Percentiles rank a stretch among this genome's conserved stretches.
These are phyloP conservation scores for Cynoglossus semilaevis DNA, from an alignment of 2,113 vertebrate species.

Conservation along the genomic window DNA sequence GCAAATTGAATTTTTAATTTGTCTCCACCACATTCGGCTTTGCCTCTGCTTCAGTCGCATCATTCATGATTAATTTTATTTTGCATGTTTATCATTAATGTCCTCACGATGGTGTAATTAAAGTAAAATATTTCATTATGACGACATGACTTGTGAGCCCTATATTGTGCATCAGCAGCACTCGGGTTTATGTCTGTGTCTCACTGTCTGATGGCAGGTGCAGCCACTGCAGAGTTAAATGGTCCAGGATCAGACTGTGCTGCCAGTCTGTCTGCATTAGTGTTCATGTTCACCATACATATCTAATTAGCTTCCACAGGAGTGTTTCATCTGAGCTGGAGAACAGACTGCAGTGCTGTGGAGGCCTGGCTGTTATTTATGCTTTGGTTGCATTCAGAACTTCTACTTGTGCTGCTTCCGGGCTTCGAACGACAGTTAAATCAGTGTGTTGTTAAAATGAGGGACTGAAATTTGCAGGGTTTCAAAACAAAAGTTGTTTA, in stretches of 20 bases:
- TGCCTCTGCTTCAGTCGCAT: conserved; percentile 44
- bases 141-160: conserved; percentile 14
- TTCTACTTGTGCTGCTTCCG: conserved; percentile 10
- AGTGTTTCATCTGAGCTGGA: conserved; percentile 35
- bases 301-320: conserved; percentile 59
- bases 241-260: conserved; percentile 18
- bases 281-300: conserved; percentile 48
- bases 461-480: too few relatives aligned
- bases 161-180: conserved; percentile 20
- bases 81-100: conserved; percentile 40
- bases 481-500: too few relatives aligned
- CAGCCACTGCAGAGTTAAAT: conserved; percentile 48
- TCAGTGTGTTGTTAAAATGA: too few relatives aligned
- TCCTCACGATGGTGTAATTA: conserved; percentile 37
- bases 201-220: conserved; percentile 31
- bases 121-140: conserved; percentile 36
- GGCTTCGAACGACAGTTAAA: too few relatives aligned
- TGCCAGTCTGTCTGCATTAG: conserved; percentile 36
- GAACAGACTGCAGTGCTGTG: conserved; percentile 20
- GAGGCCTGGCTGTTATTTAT: conserved; percentile 54
- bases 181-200: conserved; percentile 43
- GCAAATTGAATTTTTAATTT: conserved; percentile 73
- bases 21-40: conserved; percentile 46
- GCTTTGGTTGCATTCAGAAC: conserved; percentile 34
- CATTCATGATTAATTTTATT: conserved; percentile 49